A percentile compares a stretch with the other conserved stretches of the same genome.
Evolutionary conservation across 2,888 invertebrate genomes (phyloP).

Genomic region (Omphaloscelis lunosa): DNA sequence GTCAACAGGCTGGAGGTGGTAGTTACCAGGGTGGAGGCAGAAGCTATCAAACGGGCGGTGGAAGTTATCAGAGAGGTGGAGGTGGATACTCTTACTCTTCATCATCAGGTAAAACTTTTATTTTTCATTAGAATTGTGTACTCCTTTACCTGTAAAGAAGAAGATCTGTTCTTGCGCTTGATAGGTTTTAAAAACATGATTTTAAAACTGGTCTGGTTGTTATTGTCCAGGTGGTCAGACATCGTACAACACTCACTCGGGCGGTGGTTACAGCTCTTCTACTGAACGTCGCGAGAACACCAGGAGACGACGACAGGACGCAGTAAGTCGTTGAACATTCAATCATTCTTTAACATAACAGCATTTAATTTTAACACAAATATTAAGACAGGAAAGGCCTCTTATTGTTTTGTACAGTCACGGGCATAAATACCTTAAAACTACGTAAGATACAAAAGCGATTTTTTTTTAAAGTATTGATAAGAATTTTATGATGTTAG

Average conservation of each 20-base stretch:
- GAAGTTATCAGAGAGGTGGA: constrained; percentile 60
- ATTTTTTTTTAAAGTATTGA: neutral
- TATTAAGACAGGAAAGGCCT: neutral
- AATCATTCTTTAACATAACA: too few relatives aligned
- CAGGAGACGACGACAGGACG: constrained; percentile 79
- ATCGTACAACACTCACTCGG: constrained; percentile 74
- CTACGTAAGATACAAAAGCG: too few relatives aligned
- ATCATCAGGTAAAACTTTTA: constrained; percentile 76
- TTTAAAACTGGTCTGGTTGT: neutral
- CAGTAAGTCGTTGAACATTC: constrained; percentile 67
- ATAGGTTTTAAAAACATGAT: neutral
- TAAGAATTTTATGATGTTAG: neutral
- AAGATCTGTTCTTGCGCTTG: neutral
- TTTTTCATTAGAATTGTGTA: neutral
- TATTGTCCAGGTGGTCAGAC: constrained; percentile 74
- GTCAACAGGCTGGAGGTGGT: constrained; percentile 63
- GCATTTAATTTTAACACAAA: neutral
- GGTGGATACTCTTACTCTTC: constrained; percentile 84
- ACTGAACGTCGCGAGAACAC: constrained; percentile 76
- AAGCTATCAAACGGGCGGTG: constrained; percentile 58
- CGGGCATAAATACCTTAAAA: neutral
- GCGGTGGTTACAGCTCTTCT: constrained; percentile 73
- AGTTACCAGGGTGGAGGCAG: constrained; percentile 65
- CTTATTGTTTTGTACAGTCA: neutral
- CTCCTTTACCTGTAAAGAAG: neutral